Evolutionary conservation across 2,797 vertebrate genomes (phyloP), one percentile per base, ranked within the genome.

Genomic region (Rhadinocentrus ornatus): DNA sequence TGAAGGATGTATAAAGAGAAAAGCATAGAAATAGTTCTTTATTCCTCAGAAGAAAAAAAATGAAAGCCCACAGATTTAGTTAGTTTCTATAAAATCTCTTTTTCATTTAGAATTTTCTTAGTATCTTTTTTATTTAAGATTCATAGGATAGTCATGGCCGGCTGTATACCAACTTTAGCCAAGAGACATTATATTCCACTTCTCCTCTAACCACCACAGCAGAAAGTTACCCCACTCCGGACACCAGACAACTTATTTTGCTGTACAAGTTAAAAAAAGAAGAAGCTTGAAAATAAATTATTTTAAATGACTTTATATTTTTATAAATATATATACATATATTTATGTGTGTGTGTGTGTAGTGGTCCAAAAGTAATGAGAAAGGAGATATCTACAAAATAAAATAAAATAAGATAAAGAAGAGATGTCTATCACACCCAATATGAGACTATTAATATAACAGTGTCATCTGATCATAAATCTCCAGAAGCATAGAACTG

Each of bases 391-490:
- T 34, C 1, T 34, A 34, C 8, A 34, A 34, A 8, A 1, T 34
- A 34, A 34, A 34, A 34, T 6, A 12, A 37, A 37, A 37, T 1
- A 37, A 13, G 11, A 37, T 39, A 39, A 39, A 39, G 37, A 15
- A 39, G 13, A 39, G 37, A n/a, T n/a, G n/a, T n/a, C n/a, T n/a
- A n/a, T n/a, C n/a, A n/a, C n/a, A n/a, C n/a, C n/a, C n/a, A n/a
- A n/a, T n/a, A n/a, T n/a, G n/a, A n/a, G n/a, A 56, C 13, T 57
- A 1, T n/a, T n/a, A n/a, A n/a, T n/a, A n/a, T 61, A 46, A 31
- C 31, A 1, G 26, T 68, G 20, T 71, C 37, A 50, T n/a, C 7
- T 60, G 31, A 53, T 61, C 26, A 58, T 41, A 44, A 65, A 13
- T 27, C 9, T 26, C 50, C 53, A 70, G 35, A 60, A 26, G 55